Base-by-base conservation (phyloP, 2,113 vertebrate species). In the Pachycephala philippinensis region DNA sequence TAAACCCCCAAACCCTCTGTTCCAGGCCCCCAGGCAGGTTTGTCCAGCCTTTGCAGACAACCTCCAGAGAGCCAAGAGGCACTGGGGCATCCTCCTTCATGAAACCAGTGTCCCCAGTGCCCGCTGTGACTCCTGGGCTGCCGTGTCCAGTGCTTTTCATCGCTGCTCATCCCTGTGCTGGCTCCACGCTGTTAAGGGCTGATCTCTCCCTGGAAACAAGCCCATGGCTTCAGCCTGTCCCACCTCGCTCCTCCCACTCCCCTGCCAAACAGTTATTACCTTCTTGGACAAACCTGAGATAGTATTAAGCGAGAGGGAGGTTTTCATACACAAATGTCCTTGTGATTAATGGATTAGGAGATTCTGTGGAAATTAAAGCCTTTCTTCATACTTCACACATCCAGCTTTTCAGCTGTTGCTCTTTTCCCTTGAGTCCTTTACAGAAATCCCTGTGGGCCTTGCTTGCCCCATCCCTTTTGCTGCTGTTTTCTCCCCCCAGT, bases 331-430 rank as follows among this genome's bases (percentile, higher is more conserved):
- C 42, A 65, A 37, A 7, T 80, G 23, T 65, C 40, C 22, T n/a
- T 53, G 18, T 81, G 77, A 81, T 89, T 72, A 94, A 84, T 81
- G 65, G 35, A 79, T 95, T 85, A 59, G 35, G 56, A 66, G 78
- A 63, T 68, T 70, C 57, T 69, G 65, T 79, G 65, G 45, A 93
- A 93, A 92, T 84, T 63, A 78, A 90, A 93, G 28, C 27, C 23
- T 93, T 94, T 93, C 52, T 92, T 82, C 74, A 53, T 40, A n/a
- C 45, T 74, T 84, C 35, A 42, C 23, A 6, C 30, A 72, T 50
- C 11, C 39, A 85, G n/a, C 35, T 83, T 35, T 79, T 86, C 63
- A 68, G 52, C 65, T 87, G 56, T 50, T 87, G 59, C 42, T 59
- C 79, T 71, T 68, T 31, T 27, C 37, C 21, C 71, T 69, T 13